phyloP scores from a whole-genome alignment of 1,140 invertebrate species.

The Aphelenchoides fujianensis region DNA sequence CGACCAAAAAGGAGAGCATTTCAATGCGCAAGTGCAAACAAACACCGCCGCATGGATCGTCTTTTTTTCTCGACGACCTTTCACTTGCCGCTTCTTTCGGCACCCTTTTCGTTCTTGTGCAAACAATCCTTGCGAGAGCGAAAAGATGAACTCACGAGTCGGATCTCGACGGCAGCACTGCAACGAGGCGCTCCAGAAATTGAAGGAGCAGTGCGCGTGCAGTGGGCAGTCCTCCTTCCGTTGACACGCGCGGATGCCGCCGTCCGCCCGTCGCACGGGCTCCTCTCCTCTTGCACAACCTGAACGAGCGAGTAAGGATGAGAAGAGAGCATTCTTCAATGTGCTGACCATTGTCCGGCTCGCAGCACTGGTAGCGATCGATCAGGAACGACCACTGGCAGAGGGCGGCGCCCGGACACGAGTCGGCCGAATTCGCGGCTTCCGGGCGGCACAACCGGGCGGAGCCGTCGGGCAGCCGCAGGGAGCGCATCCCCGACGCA shows the following conservation, averaged over 20 bases:
- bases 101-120: too few relatives aligned
- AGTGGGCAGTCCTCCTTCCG: background rate
- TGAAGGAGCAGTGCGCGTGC: conserved; percentile 39
- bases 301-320: conserved; percentile 19
- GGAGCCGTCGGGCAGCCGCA: conserved; percentile 32
- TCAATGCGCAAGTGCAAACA: too few relatives aligned
- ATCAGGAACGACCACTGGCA: conserved; percentile 53
- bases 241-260: conserved; percentile 1
- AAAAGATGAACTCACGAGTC: conserved; percentile 17
- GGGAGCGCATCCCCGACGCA: conserved; percentile 38
- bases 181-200: conserved; percentile 49
- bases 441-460: conserved; percentile 40
- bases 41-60: too few relatives aligned
- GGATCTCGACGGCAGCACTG: conserved; percentile 40
- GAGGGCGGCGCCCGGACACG: conserved; percentile 41
- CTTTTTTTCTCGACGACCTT: too few relatives aligned
- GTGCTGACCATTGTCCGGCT: conserved; percentile 48
- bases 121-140: background rate
- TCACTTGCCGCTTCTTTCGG: too few relatives aligned
- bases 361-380: conserved; percentile 55
- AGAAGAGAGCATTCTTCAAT: background rate
- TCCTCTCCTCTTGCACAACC: conserved; percentile 37
- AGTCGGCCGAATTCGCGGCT: conserved; percentile 6
- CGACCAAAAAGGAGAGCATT: too few relatives aligned
- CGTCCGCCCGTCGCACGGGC: conserved; percentile 25